A percentile compares a stretch with the other conserved stretches of the same genome.
Conservation (phyloP, 2,888 invertebrate species). For the Leptinotarsa rubiginosa region DNA sequence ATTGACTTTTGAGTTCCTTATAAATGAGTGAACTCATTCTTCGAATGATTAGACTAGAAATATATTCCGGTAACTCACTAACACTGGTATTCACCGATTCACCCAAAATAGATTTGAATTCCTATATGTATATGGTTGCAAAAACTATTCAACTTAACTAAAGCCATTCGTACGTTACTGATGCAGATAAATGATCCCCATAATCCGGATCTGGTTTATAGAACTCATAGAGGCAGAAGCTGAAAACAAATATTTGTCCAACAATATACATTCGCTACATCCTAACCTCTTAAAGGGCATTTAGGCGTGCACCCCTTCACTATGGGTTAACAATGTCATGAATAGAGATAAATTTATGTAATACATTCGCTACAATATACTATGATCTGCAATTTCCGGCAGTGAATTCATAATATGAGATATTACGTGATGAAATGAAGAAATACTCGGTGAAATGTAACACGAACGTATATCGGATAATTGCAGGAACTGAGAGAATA, state of each 20-base stretch:
- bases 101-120: too few relatives aligned
- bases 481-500: not conserved
- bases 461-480: not conserved
- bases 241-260: conserved; percentile 53
- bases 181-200: conserved; percentile 4
- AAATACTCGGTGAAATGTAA: not conserved
- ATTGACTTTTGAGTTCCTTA: too few relatives aligned
- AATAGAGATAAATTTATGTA: not conserved
- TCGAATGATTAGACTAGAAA: too few relatives aligned
- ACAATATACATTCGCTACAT: conserved; percentile 40
- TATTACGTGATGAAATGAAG: conserved; percentile 10
- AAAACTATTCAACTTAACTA: too few relatives aligned
- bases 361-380: not conserved
- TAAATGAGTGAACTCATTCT: too few relatives aligned
- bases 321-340: conserved; percentile 2
- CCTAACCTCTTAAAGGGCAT: conserved; percentile 29
- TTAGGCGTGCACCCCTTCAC: conserved; percentile 9
- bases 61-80: too few relatives aligned
- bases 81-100: too few relatives aligned
- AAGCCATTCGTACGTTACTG: not conserved
- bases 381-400: conserved; percentile 11
- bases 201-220: conserved; percentile 32
- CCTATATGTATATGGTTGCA: too few relatives aligned
- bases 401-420: conserved; percentile 1
- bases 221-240: conserved; percentile 46